Conservation (phyloP, 2,797 vertebrate species). For the Hyperoplus lanceolatus region DNA sequence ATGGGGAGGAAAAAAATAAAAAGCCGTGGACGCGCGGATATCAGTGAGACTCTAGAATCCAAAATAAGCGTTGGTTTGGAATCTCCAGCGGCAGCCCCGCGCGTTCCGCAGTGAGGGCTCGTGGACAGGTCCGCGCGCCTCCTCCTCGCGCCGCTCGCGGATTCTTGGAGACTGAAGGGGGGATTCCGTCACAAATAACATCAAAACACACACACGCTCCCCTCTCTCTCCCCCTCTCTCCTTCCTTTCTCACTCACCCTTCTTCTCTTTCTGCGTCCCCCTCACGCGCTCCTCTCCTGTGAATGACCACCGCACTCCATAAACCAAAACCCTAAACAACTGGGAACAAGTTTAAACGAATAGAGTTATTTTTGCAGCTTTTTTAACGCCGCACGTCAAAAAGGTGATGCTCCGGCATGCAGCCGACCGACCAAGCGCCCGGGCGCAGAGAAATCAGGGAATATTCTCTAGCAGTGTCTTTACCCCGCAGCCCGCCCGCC, state of each 20-base stretch:
- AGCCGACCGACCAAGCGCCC: conserved; percentile 46
- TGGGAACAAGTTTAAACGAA: conserved; percentile 68
- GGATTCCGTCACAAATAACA: conserved; percentile 84
- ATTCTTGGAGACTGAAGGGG: conserved; percentile 81
- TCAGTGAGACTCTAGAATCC: conserved; percentile 62
- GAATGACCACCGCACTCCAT: conserved; percentile 24
- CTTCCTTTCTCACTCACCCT: conserved; percentile 17
- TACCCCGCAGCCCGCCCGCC: conserved; percentile 76
- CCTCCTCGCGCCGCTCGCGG: conserved; percentile 78
- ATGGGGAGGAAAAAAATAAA: neutral
- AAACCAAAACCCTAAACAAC: conserved; percentile 44
- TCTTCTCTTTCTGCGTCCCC: conserved; percentile 15
- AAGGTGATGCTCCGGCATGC: conserved; percentile 54
- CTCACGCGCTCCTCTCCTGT: conserved; percentile 35
- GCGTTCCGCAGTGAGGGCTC: conserved; percentile 85
- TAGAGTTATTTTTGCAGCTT: conserved; percentile 57
- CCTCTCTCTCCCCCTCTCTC: conserved; percentile 11
- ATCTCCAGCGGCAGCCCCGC: conserved; percentile 80
- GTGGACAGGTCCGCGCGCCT: conserved; percentile 84
- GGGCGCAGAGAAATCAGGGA: conserved; percentile 53
- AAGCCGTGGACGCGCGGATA: conserved; percentile 27
- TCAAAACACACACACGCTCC: conserved; percentile 57
- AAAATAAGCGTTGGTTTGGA: conserved; percentile 59
- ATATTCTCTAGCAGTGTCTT: conserved; percentile 61
- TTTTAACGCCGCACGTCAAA: conserved; percentile 29